A percentile compares a stretch with the other conserved stretches of the same genome.
Evolutionary conservation across 2,888 invertebrate species (phyloP).

Genomic region (Empis livida): DNA sequence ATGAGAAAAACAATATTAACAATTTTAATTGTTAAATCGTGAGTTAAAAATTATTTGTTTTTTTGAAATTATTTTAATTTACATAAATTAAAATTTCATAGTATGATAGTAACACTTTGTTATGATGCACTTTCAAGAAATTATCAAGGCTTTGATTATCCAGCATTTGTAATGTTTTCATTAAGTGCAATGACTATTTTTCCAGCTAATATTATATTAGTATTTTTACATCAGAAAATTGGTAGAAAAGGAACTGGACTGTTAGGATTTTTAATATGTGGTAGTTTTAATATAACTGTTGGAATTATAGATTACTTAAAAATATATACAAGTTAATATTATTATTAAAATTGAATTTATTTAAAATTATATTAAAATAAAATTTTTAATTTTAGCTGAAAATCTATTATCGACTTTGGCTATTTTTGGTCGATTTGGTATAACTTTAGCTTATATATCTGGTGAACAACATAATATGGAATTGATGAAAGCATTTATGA

Average conservation of each 20-base stretch:
- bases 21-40: constrained; percentile 46
- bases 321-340: no score
- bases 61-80: neutral
- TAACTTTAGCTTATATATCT: constrained; percentile 47
- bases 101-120: constrained; percentile 44
- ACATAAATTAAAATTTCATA: constrained; percentile 14
- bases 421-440: constrained; percentile 41
- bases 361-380: constrained; percentile 22
- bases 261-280: constrained; percentile 38
- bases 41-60: constrained; percentile 18
- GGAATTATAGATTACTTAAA: constrained; percentile 29
- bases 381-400: constrained; percentile 21
- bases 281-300: constrained; percentile 37
- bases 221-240: constrained; percentile 29
- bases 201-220: constrained; percentile 36
- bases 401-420: constrained; percentile 34
- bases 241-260: constrained; percentile 43
- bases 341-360: no score
- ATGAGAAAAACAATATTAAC: constrained; percentile 38
- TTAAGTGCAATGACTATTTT: constrained; percentile 40
- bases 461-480: constrained; percentile 51
- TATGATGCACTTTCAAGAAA: constrained; percentile 47
- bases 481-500: constrained; percentile 46
- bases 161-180: constrained; percentile 42
- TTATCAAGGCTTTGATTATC: constrained; percentile 40